phyloP scores from a whole-genome alignment of 2,113 vertebrate genomes.

The Rhombomys opimus region DNA sequence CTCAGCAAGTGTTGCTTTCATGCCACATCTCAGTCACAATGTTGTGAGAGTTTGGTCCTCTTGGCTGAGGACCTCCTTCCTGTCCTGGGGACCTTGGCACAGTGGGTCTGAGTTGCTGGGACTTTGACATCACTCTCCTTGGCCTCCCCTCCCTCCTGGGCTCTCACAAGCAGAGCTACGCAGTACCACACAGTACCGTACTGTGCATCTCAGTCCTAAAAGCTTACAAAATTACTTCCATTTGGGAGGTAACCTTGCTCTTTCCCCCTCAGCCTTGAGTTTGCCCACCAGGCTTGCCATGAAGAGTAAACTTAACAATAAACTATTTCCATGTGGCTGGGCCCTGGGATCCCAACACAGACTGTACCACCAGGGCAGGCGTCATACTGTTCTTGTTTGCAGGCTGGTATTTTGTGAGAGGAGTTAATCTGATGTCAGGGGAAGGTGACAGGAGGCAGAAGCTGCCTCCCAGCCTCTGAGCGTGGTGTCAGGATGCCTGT shows the following conservation, averaged over 20 bases:
- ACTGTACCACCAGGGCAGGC: not conserved
- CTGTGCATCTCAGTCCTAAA: not conserved
- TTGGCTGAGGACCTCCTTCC: accelerated
- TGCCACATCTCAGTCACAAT: accelerated
- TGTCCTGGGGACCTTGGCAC: not conserved
- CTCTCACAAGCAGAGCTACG: accelerated
- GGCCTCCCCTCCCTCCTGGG: not conserved
- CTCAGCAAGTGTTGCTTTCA: not conserved
- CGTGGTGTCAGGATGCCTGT: not conserved
- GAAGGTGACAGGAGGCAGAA: not conserved
- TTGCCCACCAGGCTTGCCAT: not conserved
- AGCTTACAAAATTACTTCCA: conserved; percentile 1
- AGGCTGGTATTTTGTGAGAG: not conserved
- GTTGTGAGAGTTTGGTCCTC: not conserved
- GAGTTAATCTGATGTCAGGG: not conserved
- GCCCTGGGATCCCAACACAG: too few relatives aligned
- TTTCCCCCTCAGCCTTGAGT: not conserved
- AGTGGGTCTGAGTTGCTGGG: not conserved
- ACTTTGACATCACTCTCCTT: not conserved
- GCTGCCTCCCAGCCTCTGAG: not conserved
- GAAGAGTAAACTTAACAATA: conserved; percentile 30
- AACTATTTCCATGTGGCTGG: not conserved
- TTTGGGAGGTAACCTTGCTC: not conserved
- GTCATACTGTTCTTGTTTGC: not conserved
- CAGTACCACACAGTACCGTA: accelerated